Evolutionary conservation across 1,140 invertebrate species (phyloP).

Genomic region (Pseudomyrmex sp.): DNA sequence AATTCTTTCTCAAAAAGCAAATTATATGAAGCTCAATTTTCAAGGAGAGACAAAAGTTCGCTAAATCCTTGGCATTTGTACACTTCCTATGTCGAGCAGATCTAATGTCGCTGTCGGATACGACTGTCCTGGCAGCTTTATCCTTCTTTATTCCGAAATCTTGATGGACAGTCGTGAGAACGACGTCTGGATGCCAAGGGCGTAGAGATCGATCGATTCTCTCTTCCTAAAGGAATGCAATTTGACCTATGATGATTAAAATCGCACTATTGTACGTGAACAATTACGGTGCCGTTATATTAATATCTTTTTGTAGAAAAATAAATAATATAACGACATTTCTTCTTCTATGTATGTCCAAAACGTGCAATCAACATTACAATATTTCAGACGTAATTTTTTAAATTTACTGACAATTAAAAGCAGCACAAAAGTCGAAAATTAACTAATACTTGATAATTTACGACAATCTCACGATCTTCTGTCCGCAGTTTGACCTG

Average conservation of each 20-base stretch:
- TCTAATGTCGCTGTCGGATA: conserved; percentile 20
- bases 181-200: conserved; percentile 21
- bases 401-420: not conserved
- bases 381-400: not conserved
- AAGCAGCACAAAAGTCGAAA: not conserved
- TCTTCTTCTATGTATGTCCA: not conserved
- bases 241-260: conserved; percentile 9
- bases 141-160: conserved; percentile 49
- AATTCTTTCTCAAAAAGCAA: not conserved
- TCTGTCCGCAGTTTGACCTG: not conserved
- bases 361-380: too few relatives aligned
- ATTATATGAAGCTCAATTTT: conserved; percentile 15
- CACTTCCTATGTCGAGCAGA: not conserved
- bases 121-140: conserved; percentile 3
- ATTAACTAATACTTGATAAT: not conserved
- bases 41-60: conserved; percentile 14
- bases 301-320: not conserved
- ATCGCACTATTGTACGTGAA: not conserved
- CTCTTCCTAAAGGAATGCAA: conserved; percentile 37
- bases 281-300: not conserved
- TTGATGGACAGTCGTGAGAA: conserved; percentile 34
- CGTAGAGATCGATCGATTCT: conserved; percentile 41
- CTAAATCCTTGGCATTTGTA: conserved; percentile 10
- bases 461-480: not conserved
- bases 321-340: conserved; percentile 2